A percentile compares a stretch with the other conserved stretches of the same genome.
These are phyloP conservation scores for Hydrolagus colliei DNA, from an alignment of 2,797 vertebrate genomes.

Conservation along the genomic window DNA sequence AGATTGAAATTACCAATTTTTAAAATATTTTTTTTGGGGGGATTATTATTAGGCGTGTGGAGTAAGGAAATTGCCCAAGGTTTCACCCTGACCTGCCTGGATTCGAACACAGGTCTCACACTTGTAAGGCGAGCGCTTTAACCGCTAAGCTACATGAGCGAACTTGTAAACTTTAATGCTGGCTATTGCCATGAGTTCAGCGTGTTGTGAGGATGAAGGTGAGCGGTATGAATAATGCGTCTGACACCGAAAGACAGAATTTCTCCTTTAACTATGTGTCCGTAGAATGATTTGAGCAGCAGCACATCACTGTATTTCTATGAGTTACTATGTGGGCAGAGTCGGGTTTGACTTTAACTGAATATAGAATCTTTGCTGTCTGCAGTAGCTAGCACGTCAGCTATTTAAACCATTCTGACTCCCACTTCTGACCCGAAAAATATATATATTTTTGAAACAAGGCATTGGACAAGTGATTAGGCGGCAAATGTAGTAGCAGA, in stretches of 20 bases:
- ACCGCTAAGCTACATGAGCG: neutral
- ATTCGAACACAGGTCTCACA: too few relatives aligned
- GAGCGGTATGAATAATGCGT: neutral
- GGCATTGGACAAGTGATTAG: neutral
- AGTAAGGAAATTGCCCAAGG: too few relatives aligned
- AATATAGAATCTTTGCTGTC: neutral
- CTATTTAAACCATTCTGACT: neutral
- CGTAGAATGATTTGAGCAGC: neutral
- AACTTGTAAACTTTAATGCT: neutral
- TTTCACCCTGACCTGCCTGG: too few relatives aligned
- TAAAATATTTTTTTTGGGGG: too few relatives aligned
- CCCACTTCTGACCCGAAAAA: neutral
- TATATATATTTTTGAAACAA: neutral
- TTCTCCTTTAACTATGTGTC: too few relatives aligned
- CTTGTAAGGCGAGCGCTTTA: too few relatives aligned
- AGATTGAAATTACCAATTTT: too few relatives aligned
- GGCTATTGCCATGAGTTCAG: neutral
- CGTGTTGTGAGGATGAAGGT: neutral
- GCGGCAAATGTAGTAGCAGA: neutral
- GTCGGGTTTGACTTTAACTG: neutral
- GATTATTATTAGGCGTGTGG: too few relatives aligned
- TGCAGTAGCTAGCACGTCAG: neutral
- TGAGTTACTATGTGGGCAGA: neutral
- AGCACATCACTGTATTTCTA: neutral
- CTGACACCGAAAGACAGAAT: too few relatives aligned